Evolutionary conservation across 2,888 invertebrate species (phyloP).

Genomic region (Dryobota labecula): DNA sequence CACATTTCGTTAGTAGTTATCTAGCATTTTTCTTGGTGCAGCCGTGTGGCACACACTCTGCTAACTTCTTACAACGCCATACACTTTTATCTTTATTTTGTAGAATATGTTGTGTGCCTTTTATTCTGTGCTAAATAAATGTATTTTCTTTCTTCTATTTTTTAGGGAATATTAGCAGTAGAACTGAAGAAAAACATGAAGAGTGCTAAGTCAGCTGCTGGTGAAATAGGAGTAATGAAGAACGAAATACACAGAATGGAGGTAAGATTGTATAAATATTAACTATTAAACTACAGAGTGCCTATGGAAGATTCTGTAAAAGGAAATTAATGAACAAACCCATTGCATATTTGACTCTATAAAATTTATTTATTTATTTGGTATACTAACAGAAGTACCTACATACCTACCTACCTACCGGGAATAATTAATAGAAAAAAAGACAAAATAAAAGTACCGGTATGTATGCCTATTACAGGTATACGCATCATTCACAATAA

Average conservation of each 20-base stretch:
- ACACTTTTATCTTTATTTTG: background rate
- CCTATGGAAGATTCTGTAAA: background rate
- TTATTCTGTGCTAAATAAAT: background rate
- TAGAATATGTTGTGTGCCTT: background rate
- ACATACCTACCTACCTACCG: no score
- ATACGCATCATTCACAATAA: no score
- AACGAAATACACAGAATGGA: slow-evolving; percentile 96
- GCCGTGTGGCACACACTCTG: background rate
- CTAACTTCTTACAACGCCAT: background rate
- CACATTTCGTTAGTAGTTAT: background rate
- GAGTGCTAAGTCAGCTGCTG: slow-evolving; percentile 91
- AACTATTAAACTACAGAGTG: background rate
- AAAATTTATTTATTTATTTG: no score
- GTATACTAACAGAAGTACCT: no score
- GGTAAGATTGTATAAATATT: slow-evolving; percentile 79
- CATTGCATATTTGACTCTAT: background rate
- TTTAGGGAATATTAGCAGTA: slow-evolving; percentile 91
- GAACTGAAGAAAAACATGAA: slow-evolving; percentile 93
- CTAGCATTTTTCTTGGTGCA: background rate
- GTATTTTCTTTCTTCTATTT: background rate
- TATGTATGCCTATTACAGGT: no score
- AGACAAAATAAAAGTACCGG: no score
- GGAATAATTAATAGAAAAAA: no score
- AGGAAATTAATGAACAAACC: background rate
- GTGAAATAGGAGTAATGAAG: slow-evolving; percentile 94